Evolutionary conservation across 2,888 invertebrate species (phyloP).

Genomic region (Philhelius pedissequus): DNA sequence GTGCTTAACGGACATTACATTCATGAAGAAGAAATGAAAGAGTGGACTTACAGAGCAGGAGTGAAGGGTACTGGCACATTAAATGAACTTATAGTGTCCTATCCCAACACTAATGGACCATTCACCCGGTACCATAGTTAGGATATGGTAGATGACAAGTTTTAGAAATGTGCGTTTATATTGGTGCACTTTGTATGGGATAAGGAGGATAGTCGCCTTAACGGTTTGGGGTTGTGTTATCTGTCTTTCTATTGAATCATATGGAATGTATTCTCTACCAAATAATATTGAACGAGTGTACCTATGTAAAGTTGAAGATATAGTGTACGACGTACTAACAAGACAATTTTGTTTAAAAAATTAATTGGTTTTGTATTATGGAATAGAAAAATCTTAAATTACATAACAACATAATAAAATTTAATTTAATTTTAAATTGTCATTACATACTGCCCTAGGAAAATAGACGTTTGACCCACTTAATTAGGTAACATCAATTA

Average conservation of each 20-base stretch:
- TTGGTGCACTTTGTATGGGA: background rate
- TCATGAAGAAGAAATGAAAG: constrained; percentile 5
- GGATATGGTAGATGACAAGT: background rate
- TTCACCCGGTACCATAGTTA: constrained; percentile 6
- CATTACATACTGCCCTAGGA: too few species aligned
- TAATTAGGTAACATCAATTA: too few species aligned
- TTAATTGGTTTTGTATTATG: too few species aligned
- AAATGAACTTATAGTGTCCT: constrained; percentile 68
- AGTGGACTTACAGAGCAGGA: background rate
- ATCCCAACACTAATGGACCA: constrained; percentile 68
- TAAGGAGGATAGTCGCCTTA: constrained; percentile 14
- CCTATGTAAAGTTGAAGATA: constrained; percentile 46
- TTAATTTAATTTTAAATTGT: too few species aligned
- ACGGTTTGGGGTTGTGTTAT: constrained; percentile 45
- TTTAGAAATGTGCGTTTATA: constrained; percentile 24
- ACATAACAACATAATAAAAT: too few species aligned
- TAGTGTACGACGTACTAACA: background rate
- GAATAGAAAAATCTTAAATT: too few species aligned
- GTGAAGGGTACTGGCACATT: constrained; percentile 57
- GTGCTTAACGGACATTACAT: constrained; percentile 61
- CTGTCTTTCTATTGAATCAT: constrained; percentile 66
- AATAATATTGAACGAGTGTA: constrained; percentile 14
- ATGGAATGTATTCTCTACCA: constrained; percentile 56
- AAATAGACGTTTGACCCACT: too few species aligned
- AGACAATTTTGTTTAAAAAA: background rate